Conservation (phyloP, 2,888 invertebrate genomes). For the Muschampia plurimacula region DNA sequence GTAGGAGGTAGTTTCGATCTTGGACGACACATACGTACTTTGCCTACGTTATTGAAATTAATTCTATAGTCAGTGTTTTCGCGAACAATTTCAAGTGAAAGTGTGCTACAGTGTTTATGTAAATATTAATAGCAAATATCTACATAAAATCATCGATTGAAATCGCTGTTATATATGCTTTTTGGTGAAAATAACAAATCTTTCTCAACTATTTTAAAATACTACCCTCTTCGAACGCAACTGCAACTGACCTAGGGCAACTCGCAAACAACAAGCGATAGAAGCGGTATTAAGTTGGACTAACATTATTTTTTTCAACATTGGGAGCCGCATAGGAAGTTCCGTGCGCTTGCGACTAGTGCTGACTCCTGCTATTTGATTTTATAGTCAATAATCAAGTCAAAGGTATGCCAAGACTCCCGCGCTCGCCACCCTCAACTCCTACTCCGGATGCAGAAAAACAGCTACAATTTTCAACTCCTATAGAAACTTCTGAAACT, state of each 20-base stretch:
- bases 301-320: background rate
- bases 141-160: too few species aligned
- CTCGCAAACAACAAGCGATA: background rate
- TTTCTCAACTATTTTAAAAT: background rate
- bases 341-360: background rate
- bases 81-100: too few species aligned
- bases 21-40: too few species aligned
- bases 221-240: background rate
- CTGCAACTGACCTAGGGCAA: background rate
- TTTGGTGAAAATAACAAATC: too few species aligned
- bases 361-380: background rate
- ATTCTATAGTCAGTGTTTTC: too few species aligned
- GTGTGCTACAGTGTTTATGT: too few species aligned
- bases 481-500: background rate
- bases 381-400: background rate
- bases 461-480: background rate
- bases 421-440: constrained; percentile 2
- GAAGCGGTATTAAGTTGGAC: background rate
- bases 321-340: too few species aligned
- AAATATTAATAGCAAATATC: too few species aligned
- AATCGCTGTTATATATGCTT: too few species aligned
- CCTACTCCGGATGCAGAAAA: background rate
- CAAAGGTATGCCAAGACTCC: background rate
- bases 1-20: too few species aligned
- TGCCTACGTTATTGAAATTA: too few species aligned